Base-by-base conservation (phyloP, 2,888 invertebrate species). In the Drosophila paucipuncta region DNA sequence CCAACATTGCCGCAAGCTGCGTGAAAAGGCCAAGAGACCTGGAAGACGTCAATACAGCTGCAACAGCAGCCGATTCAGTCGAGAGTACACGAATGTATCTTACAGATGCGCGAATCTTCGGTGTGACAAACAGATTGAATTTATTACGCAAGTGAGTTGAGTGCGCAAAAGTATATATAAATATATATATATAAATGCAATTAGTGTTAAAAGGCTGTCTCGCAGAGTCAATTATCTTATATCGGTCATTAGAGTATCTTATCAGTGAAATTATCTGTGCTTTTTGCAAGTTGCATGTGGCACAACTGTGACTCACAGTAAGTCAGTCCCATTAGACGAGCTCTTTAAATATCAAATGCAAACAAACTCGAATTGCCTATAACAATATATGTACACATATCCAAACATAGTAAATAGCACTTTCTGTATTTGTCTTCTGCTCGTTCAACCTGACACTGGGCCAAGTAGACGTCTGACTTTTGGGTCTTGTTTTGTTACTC, bases 141-240 rank as follows among this genome's bases (percentile, higher is more conserved):
- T 25, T 76, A 88, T 85, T 88, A 89, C 84, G 89, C 90, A 86
- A 89, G 85, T 78, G 76, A 72, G 73, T 68, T 47, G 69, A 74
- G 61, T 80, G 83, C 78, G 77, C 58, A 65, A 80, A 73, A 58
- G 47, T 47, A 28, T 25, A 18, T 5, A 9, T 0, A 13, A 4
- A 5, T 1, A 25, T 54, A 3, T 31, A 7, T 11, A 6, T 5
- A 18, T 35, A 31, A 2, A 4, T 41, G 28, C 33, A 53, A 49
- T 58, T 66, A 60, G 59, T 73, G 61, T 73, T 68, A 63, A 69
- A 71, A 76, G 68, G 41, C 39, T 41, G 4, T 18, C 18, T 28
- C 37, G 39, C 25, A 39, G 59, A 63, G 73, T 25, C 35, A 61
- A 54, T 54, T 54, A 11, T 22, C 37, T n/a, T 1, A 37, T 11